Base-by-base conservation (phyloP, 2,797 vertebrate genomes). In the Phoebastria nigripes region DNA sequence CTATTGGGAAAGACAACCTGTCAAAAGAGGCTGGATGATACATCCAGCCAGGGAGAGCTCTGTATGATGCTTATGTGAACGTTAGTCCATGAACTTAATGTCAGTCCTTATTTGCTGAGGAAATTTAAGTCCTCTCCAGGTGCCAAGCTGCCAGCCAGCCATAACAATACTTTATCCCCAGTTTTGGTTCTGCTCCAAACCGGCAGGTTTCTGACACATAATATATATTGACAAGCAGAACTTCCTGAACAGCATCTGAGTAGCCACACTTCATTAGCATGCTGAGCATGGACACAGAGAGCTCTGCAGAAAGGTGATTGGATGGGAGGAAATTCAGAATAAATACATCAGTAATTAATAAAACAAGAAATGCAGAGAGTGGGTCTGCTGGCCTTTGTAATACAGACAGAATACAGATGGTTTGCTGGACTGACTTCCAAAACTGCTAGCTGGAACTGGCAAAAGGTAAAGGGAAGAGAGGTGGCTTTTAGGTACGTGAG, bases 111-210 rank as follows among this genome's bases (percentile, higher is more conserved):
- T 81, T 89, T 94, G 49, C 39, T 70, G 72, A 66, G 61, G 82
- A 86, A 91, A 82, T 93, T 71, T 37, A 95, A 91, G 47, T 62
- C 52, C n/a, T 61, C 3, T 3, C 52, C 78, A 62, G 44, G 63
- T 87, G 71, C 78, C 74, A 94, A 47, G 22, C 59, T 91, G 35
- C 61, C 63, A 87, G 52, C 49, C 49, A 87, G 49, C 61, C 14
- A 1, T 37, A 65, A 85, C 2, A 14, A 72, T 81, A 51, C 2
- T 6, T 72, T 81, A 86, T 33, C 46, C 71, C 18, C 42, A 33
- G 22, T 93, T 92, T 92, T 91, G 78, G 20, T 89, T 62, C 81
- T 83, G 54, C 61, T 96, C 81, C 95, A 91, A 78, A 73, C 54
- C 13, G 85, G 35, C 54, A 69, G 39, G 37, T 93, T 94, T 95